Evolutionary conservation across 1,140 invertebrate genomes (phyloP).

Genomic region (Arctopsyche grandis): DNA sequence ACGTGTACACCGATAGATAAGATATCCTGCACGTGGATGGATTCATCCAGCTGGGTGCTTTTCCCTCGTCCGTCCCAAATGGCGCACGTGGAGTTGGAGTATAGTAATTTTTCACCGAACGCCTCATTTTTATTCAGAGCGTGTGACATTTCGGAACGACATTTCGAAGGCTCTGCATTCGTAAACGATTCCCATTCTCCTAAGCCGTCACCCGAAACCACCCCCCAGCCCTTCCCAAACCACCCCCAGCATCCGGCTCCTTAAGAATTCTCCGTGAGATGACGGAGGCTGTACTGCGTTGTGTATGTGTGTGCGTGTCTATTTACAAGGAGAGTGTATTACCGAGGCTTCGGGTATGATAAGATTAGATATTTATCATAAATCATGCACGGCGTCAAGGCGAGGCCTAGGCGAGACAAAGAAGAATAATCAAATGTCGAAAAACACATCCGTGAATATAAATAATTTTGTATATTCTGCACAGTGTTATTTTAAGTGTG

Average conservation of each 20-base stretch:
- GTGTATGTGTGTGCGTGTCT: too few species aligned
- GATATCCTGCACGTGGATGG: not conserved
- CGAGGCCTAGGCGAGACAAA: not conserved
- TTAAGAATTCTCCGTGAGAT: not conserved
- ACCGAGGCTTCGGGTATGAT: slow-evolving; percentile 17
- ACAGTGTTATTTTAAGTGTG: too few species aligned
- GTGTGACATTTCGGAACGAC: slow-evolving; percentile 54
- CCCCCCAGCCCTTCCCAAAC: not conserved
- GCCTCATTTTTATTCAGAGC: slow-evolving; percentile 55
- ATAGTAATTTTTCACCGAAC: slow-evolving; percentile 53
- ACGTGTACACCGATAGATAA: not conserved
- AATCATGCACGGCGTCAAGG: slow-evolving; percentile 14
- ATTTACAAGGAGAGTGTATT: slow-evolving; percentile 28
- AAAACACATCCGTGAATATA: too few species aligned
- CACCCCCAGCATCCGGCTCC: not conserved
- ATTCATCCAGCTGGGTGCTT: not conserved
- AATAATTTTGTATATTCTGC: too few species aligned
- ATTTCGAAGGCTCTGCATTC: slow-evolving; percentile 54
- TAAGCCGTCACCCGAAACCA: not conserved
- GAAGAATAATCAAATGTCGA: too few species aligned
- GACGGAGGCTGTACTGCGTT: not conserved
- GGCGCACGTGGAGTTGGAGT: slow-evolving; percentile 34
- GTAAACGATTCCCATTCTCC: slow-evolving; percentile 53
- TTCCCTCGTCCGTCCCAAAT: slow-evolving; percentile 15
- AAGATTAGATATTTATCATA: slow-evolving; percentile 40